Evolutionary conservation across 2,888 invertebrate genomes (phyloP).

Genomic region (Odontomyia ornata): DNA sequence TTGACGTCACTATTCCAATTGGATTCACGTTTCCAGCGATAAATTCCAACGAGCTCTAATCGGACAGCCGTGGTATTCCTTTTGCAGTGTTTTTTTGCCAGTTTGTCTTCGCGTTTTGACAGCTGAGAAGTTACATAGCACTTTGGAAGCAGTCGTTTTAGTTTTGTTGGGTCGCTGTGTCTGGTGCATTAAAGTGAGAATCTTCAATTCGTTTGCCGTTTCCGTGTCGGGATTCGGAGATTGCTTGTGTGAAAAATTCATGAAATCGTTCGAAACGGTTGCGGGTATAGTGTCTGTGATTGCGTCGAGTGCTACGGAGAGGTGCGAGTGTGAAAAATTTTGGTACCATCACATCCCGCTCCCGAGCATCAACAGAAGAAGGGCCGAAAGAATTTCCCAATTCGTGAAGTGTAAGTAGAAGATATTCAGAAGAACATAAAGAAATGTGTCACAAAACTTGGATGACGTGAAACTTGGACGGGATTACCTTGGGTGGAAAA

Average conservation of each 20-base stretch:
- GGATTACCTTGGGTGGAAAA: no score
- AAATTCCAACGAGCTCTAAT: neutral
- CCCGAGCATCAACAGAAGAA: neutral
- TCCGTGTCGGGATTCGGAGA: neutral
- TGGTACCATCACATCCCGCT: no score
- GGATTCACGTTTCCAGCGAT: conserved; percentile 13
- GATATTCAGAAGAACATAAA: neutral
- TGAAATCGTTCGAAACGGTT: neutral
- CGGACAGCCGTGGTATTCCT: neutral
- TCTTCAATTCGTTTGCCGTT: neutral
- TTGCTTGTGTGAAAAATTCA: neutral
- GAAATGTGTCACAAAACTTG: no score
- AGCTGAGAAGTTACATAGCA: conserved; percentile 14
- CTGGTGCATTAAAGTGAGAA: conserved; percentile 5
- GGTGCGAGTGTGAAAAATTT: conserved; percentile 5
- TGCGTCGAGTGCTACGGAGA: neutral
- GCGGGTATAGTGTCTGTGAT: neutral
- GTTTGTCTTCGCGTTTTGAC: conserved; percentile 29
- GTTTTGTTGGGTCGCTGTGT: neutral
- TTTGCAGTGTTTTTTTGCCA: conserved; percentile 9
- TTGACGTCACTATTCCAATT: conserved; percentile 26
- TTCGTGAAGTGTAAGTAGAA: conserved; percentile 36
- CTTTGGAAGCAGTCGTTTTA: neutral
- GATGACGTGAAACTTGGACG: no score
- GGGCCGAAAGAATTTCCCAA: conserved; percentile 12